Evolutionary conservation across 1,140 invertebrate genomes (phyloP).

Genomic region (Oncopeltus fasciatus): DNA sequence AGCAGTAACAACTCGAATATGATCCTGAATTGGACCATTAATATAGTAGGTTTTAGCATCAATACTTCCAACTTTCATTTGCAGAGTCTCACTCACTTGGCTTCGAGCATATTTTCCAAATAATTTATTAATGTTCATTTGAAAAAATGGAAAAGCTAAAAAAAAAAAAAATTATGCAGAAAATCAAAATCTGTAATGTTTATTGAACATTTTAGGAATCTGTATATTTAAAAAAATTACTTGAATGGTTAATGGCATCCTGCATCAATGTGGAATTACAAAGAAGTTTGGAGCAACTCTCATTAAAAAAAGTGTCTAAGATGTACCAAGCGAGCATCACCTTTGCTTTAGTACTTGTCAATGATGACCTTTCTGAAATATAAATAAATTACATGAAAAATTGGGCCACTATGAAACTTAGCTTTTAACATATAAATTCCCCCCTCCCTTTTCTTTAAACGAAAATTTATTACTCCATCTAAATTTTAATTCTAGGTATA

Average conservation of each 20-base stretch:
- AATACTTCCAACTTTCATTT: slow-evolving; percentile 10
- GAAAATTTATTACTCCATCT: too few relatives aligned
- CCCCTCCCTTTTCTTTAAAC: not conserved
- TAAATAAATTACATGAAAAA: not conserved
- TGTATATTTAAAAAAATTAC: not conserved
- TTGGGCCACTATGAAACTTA: not conserved
- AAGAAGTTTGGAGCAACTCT: not conserved
- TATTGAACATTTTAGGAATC: too few relatives aligned
- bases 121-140: slow-evolving; percentile 10
- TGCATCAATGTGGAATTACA: not conserved
- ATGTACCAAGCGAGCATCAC: slow-evolving; percentile 35
- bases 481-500: too few relatives aligned
- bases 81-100: slow-evolving; percentile 14
- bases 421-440: not conserved
- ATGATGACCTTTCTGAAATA: slow-evolving; percentile 32
- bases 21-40: not conserved
- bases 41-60: slow-evolving; percentile 1
- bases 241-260: not conserved
- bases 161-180: not conserved
- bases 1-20: not conserved
- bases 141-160: slow-evolving; percentile 13
- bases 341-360: slow-evolving; percentile 41
- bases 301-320: slow-evolving; percentile 23
- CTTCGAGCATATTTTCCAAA: slow-evolving; percentile 8
- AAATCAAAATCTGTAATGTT: not conserved